phyloP scores from a whole-genome alignment of 30 jellyfish, hydroid and myxozoan species.

The Aurelia sp. region DNA sequence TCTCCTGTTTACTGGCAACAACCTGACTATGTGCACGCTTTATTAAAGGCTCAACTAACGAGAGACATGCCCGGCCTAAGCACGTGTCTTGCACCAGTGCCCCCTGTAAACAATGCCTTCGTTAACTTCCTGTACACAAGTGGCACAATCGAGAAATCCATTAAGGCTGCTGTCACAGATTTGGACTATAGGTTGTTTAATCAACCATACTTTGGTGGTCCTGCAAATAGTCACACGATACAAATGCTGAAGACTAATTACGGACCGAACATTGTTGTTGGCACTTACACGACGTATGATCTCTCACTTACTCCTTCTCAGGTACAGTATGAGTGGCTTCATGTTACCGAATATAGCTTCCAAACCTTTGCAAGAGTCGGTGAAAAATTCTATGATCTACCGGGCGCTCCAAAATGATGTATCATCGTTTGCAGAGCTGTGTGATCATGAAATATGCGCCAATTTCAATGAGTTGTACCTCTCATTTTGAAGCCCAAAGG shows the following conservation, averaged over 20 bases:
- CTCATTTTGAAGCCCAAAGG: too few relatives aligned
- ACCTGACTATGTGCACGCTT: slow-evolving; percentile 5
- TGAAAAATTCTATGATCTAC: too few relatives aligned
- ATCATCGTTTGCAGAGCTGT: too few relatives aligned
- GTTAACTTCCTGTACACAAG: slow-evolving; percentile 34
- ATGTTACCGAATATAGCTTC: too few relatives aligned
- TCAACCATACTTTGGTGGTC: slow-evolving; percentile 25
- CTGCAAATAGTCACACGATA: slow-evolving; percentile 8
- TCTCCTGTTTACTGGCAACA: slow-evolving; percentile 14
- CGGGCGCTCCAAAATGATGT: too few relatives aligned
- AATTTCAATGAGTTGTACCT: too few relatives aligned
- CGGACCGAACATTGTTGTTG: slow-evolving; percentile 20
- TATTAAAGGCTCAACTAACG: not conserved
- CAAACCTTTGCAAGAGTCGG: too few relatives aligned
- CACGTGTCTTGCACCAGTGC: slow-evolving; percentile 27
- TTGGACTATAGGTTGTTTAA: slow-evolving; percentile 25
- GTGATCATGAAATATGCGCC: too few relatives aligned
- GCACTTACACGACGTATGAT: slow-evolving; percentile 46
- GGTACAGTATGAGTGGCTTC: not conserved
- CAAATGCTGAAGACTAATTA: slow-evolving; percentile 36
- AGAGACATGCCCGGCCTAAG: slow-evolving; percentile 12
- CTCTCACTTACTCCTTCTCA: slow-evolving; percentile 15
- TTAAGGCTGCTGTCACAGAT: slow-evolving; percentile 44
- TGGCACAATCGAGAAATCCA: slow-evolving; percentile 53
- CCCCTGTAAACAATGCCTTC: slow-evolving; percentile 19